A percentile compares a stretch with the other conserved stretches of the same genome.
Conservation (phyloP, 2,113 vertebrate genomes). For the Rhinogobius similis region DNA sequence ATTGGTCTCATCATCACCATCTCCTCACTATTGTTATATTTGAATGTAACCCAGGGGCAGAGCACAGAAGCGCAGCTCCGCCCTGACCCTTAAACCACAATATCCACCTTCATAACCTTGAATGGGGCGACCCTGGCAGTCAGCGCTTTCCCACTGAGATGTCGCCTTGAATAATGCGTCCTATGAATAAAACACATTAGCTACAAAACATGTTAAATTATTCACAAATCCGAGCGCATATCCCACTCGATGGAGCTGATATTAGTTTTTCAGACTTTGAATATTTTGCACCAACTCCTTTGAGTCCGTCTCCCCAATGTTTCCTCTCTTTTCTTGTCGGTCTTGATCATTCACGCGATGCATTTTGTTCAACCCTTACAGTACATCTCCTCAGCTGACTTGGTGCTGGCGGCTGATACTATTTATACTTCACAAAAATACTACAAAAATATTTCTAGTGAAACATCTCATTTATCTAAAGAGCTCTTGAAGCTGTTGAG, state of each 20-base stretch:
- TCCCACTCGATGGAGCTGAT: constrained; percentile 53
- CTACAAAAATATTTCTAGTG: constrained; percentile 48
- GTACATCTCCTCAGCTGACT: constrained; percentile 64
- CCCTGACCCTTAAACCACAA: neutral
- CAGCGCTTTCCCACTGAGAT: constrained; percentile 72
- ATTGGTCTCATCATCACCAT: neutral
- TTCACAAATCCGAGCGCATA: constrained; percentile 75
- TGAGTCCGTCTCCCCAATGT: constrained; percentile 47
- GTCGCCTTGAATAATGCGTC: constrained; percentile 76
- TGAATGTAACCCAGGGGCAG: constrained; percentile 18
- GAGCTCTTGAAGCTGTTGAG: constrained; percentile 59
- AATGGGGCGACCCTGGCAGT: constrained; percentile 55
- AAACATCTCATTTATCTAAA: constrained; percentile 69
- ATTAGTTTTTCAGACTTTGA: constrained; percentile 68
- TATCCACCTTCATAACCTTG: constrained; percentile 55
- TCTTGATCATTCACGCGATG: constrained; percentile 53
- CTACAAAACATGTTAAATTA: constrained; percentile 82
- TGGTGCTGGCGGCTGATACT: constrained; percentile 59
- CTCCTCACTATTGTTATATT: neutral
- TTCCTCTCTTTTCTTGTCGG: constrained; percentile 24
- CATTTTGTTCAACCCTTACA: constrained; percentile 65
- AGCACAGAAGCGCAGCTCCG: constrained; percentile 24
- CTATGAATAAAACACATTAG: constrained; percentile 84
- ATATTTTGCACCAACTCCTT: constrained; percentile 57
- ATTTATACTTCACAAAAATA: constrained; percentile 72